Percentiles rank a stretch among this genome's conserved stretches.
Evolutionary conservation across 2,113 vertebrate species (phyloP).

Genomic region (Orientallactaga bullata): DNA sequence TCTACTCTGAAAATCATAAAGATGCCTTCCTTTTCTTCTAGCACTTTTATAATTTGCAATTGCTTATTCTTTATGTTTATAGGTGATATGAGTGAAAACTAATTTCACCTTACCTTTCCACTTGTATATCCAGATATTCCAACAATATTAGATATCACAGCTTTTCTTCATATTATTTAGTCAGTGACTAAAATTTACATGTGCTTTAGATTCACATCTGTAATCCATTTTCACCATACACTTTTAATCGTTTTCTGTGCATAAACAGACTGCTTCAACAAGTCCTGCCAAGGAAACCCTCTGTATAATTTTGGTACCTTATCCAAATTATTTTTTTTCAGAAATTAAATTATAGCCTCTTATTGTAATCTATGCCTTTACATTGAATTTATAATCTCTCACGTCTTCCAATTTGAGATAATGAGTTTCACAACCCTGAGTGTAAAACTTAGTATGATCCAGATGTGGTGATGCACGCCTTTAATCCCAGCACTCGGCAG

Average conservation of each 20-base stretch:
- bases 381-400: background rate
- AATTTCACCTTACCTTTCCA: constrained; percentile 37
- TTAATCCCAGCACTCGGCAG: too few relatives aligned
- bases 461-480: too few relatives aligned
- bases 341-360: background rate
- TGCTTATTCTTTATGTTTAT: background rate
- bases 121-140: background rate
- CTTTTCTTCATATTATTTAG: background rate
- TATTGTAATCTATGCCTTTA: too few relatives aligned
- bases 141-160: background rate
- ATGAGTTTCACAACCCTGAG: too few relatives aligned
- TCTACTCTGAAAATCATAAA: background rate
- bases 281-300: background rate
- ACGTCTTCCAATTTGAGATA: background rate
- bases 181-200: background rate
- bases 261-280: constrained; percentile 9
- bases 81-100: background rate
- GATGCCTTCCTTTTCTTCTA: background rate
- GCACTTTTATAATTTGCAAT: background rate
- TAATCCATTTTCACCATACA: background rate
- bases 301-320: background rate
- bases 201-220: background rate
- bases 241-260: background rate
- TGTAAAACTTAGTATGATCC: too few relatives aligned
- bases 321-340: background rate